A percentile compares a stretch with the other conserved stretches of the same genome.
phyloP scores from a whole-genome alignment of 64 coral and sea anemone species.

The Actinia equina region DNA sequence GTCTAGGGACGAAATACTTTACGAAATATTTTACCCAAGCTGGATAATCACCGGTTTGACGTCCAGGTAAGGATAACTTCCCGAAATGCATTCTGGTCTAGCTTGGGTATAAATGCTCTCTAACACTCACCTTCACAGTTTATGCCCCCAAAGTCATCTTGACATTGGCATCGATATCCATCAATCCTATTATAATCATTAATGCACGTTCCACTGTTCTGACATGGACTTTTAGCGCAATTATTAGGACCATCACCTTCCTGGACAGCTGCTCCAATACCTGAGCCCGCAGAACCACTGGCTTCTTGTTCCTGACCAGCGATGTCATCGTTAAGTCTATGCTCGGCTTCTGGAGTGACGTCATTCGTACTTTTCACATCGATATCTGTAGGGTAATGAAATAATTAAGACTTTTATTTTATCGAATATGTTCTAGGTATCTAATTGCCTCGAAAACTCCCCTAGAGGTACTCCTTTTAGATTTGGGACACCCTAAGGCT shows the following conservation, averaged over 20 bases:
- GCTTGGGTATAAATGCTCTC: background rate
- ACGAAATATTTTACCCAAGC: background rate
- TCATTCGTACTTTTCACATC: background rate
- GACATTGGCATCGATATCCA: constrained; percentile 81
- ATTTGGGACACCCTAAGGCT: too few relatives aligned
- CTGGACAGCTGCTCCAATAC: background rate
- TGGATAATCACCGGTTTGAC: background rate
- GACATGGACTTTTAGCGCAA: constrained; percentile 28
- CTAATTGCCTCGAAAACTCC: too few relatives aligned
- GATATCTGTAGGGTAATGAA: background rate
- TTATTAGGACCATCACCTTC: constrained; percentile 9
- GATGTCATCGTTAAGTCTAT: background rate
- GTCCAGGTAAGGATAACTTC: too few relatives aligned
- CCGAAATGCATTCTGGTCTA: background rate
- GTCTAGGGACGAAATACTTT: too few relatives aligned
- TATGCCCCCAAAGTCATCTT: constrained; percentile 73
- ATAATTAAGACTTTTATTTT: too few relatives aligned
- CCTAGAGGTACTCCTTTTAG: too few relatives aligned
- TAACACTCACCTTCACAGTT: constrained; percentile 57
- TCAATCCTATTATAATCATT: constrained; percentile 59
- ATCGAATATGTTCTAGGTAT: too few relatives aligned
- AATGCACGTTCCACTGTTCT: constrained; percentile 60
- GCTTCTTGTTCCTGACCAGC: background rate
- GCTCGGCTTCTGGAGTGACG: background rate
- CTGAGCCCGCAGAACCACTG: background rate